phyloP scores from a whole-genome alignment of 2,797 vertebrate genomes.

The Etheostoma perlongum region DNA sequence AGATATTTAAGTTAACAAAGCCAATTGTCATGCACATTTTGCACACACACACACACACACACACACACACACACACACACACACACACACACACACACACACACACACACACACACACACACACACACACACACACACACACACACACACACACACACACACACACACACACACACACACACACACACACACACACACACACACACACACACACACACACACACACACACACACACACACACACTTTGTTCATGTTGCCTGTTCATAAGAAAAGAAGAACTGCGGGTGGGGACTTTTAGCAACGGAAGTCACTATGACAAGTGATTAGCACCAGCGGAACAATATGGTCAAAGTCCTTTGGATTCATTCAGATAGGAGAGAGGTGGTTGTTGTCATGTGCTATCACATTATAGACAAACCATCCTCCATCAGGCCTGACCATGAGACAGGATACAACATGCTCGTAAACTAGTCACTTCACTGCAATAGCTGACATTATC shows the following conservation, averaged over 20 bases:
- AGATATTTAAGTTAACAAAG: neutral
- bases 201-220: slow-evolving; percentile 7
- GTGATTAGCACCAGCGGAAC: slow-evolving; percentile 52
- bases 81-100: neutral
- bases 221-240: slow-evolving; percentile 2
- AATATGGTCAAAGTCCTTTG: slow-evolving; percentile 30
- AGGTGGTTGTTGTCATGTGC: slow-evolving; percentile 31
- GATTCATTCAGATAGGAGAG: slow-evolving; percentile 65
- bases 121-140: slow-evolving; percentile 7
- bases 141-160: neutral
- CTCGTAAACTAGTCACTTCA: slow-evolving; percentile 4
- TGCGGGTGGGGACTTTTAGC: slow-evolving; percentile 70
- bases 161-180: neutral
- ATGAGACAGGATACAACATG: slow-evolving; percentile 41
- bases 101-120: neutral
- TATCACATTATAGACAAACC: slow-evolving; percentile 29
- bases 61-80: slow-evolving; percentile 7
- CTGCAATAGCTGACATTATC: slow-evolving; percentile 2
- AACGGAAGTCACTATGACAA: slow-evolving; percentile 58
- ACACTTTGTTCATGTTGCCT: neutral
- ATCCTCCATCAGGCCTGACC: slow-evolving; percentile 14
- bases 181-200: neutral
- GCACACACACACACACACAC: neutral
- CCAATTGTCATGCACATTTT: neutral
- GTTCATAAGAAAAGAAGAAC: slow-evolving; percentile 78